Evolutionary conservation across 2,113 vertebrate species (phyloP).

Genomic region (Vicugna pacos): DNA sequence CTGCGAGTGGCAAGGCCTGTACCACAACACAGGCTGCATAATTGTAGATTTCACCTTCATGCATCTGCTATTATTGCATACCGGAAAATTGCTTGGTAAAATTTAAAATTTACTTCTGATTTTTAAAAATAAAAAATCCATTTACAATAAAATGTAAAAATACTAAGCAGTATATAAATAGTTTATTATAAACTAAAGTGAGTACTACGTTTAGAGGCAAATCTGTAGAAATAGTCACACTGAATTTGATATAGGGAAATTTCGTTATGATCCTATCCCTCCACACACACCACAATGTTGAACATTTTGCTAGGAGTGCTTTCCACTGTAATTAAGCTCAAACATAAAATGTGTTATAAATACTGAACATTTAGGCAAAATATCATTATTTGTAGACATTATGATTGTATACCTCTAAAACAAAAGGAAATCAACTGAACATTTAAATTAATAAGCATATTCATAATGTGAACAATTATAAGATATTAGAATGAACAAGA

Average conservation of each 20-base stretch:
- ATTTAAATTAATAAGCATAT: not conserved
- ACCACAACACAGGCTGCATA: not conserved
- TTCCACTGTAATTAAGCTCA: not conserved
- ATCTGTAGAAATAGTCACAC: not conserved
- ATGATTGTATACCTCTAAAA: not conserved
- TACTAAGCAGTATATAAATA: not conserved
- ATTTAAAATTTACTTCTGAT: not conserved
- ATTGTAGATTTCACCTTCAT: not conserved
- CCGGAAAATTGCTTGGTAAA: not conserved
- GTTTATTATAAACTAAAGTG: not conserved
- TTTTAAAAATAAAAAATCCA: not conserved
- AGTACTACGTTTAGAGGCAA: not conserved
- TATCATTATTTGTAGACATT: not conserved
- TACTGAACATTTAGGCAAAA: not conserved
- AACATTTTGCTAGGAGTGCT: not conserved
- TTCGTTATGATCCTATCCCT: not conserved
- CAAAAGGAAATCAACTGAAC: not conserved
- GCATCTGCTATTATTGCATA: not conserved
- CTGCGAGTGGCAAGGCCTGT: not conserved
- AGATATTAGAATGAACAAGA: not conserved
- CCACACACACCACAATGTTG: not conserved
- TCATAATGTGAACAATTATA: not conserved
- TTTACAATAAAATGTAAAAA: not conserved
- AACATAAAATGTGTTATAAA: not conserved
- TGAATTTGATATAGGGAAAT: not conserved